Evolutionary conservation across 2,797 vertebrate species (phyloP), one percentile per base, ranked within the genome.

Genomic region (Hafferia zeledoni): DNA sequence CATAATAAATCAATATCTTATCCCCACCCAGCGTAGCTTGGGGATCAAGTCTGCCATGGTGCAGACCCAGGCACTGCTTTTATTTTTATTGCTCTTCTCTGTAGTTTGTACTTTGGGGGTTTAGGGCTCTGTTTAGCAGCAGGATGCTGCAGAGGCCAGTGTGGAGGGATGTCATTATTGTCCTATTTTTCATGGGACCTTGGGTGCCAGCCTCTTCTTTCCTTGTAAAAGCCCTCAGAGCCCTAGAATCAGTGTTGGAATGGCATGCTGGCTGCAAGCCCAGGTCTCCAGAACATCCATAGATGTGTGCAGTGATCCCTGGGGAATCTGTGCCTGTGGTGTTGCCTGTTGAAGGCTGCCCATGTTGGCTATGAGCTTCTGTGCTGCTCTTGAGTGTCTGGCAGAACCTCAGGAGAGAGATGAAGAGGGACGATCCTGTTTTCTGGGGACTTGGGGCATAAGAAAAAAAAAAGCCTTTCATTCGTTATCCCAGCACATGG

Each of bases 21-120:
- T 64, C n/a, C 16, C 15, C 11, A 23, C 33, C 14, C 2, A 0
- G 25, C 2, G 12, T 9, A 2, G 1, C 39, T 4, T 13, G 23
- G 35, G 60, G 10, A 22, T 60, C 0, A 0, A 74, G 14, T 33
- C 13, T 70, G 60, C 43, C 37, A 2, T 6, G 10, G 61, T 0
- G 0, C 53, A 53, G 53, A 33, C 11, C 43, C 17, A n/a, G 56
- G 33, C 0, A 0, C 39, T 33, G 25, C 14, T 64, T 81, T 53
- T 60, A 11, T 56, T 56, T 49, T 57, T 35, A 5, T 55, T 88
- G 11, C 7, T 31, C 33, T 86, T 93, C 61, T 5, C 22, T 49
- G 13, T 44, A 9, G 15, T 53, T 92, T 5, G 0, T 25, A 24
- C 46, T 70, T 70, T 46, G 27, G 59, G 61, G 31, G 10, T 72